Conservation (phyloP, 2,888 invertebrate species). For the Tipula unca region DNA sequence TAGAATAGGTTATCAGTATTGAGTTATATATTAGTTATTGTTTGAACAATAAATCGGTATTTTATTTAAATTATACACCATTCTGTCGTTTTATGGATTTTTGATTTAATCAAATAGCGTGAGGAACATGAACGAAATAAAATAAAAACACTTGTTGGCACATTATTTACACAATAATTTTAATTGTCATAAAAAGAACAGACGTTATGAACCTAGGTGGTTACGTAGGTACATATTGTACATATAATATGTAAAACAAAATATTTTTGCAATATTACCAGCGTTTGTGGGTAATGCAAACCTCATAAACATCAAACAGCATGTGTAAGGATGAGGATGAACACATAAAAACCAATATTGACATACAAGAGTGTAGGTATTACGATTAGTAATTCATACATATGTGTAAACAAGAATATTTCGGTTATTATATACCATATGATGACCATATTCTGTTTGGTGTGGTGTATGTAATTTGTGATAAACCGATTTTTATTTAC, state of each 20-base stretch:
- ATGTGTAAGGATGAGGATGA: no score
- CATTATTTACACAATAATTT: neutral
- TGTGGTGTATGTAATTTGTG: no score
- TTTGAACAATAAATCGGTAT: neutral
- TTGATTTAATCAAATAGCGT: neutral
- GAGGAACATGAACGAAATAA: neutral
- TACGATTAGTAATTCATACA: no score
- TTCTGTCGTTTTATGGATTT: neutral
- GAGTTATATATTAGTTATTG: neutral
- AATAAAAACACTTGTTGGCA: neutral
- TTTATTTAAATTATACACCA: neutral
- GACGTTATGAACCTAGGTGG: neutral
- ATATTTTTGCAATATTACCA: neutral
- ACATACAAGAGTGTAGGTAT: no score
- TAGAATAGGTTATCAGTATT: neutral
- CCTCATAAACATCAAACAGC: no score
- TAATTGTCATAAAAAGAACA: neutral
- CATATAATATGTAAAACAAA: no score
- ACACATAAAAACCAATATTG: no score
- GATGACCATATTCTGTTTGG: no score
- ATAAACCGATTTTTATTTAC: no score
- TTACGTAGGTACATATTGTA: neutral
- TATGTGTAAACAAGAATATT: no score
- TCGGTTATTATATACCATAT: no score
- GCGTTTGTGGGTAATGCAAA: neutral